Conservation (phyloP, 2,888 invertebrate species). For the Caenorhabditis uteleia region DNA sequence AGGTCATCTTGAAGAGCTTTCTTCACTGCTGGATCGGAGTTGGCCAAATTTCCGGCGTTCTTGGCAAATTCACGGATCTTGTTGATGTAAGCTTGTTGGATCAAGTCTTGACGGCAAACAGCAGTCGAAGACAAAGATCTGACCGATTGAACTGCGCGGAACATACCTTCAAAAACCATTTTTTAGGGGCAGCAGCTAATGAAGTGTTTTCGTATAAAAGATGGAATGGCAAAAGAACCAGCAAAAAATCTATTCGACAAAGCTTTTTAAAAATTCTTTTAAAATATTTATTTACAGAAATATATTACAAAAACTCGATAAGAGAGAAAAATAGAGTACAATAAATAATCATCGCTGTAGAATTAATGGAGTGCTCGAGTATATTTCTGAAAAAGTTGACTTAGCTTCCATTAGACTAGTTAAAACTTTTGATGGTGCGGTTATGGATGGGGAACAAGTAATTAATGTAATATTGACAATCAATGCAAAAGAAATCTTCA, state of each 20-base stretch:
- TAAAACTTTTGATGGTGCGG: no score
- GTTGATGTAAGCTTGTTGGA: conserved; percentile 65
- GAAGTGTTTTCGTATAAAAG: no score
- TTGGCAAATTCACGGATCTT: conserved; percentile 65
- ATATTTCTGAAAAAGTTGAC: conserved; percentile 27
- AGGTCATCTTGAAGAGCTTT: conserved; percentile 63
- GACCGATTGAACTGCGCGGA: conserved; percentile 47
- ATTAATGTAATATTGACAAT: no score
- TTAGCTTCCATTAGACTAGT: background rate
- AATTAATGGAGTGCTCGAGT: conserved; percentile 27
- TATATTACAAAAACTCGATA: no score
- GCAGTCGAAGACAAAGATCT: conserved; percentile 50
- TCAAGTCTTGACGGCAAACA: conserved; percentile 57
- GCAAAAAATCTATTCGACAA: no score
- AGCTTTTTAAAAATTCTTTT: no score
- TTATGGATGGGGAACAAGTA: no score
- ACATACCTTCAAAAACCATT: conserved; percentile 31
- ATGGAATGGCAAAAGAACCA: no score
- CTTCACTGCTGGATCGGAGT: conserved; percentile 61
- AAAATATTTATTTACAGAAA: no score
- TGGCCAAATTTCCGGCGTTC: conserved; percentile 66
- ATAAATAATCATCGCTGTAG: background rate
- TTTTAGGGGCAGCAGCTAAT: background rate
- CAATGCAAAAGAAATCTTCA: no score
- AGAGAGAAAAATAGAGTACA: background rate